These are phyloP conservation scores for Takifugu ocellatus DNA, from an alignment of 2,797 vertebrate genomes.

Conservation along the genomic window DNA sequence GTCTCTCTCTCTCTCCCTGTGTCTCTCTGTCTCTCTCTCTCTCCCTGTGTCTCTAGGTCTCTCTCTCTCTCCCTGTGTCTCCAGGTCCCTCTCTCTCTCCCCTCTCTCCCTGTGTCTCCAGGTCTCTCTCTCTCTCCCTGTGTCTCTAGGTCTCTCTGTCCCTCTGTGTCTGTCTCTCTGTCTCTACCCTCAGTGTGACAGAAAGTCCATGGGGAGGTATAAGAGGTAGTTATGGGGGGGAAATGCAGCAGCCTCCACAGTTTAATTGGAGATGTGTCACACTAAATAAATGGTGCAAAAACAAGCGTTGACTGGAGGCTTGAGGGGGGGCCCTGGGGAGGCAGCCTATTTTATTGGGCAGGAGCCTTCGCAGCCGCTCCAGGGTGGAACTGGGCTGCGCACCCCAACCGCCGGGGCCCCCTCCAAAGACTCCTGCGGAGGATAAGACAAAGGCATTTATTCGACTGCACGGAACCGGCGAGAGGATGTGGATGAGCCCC, in stretches of 20 bases:
- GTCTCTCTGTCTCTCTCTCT: constrained; percentile 35
- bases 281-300: constrained; percentile 86
- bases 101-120: no score
- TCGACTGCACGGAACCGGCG: constrained; percentile 40
- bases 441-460: constrained; percentile 64
- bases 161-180: constrained; percentile 23
- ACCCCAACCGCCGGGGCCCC: constrained; percentile 61
- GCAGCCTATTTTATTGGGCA: constrained; percentile 79
- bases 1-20: constrained; percentile 20
- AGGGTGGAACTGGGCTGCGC: constrained; percentile 73
- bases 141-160: constrained; percentile 34
- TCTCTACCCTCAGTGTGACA: constrained; percentile 75
- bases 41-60: neutral
- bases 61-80: constrained; percentile 17
- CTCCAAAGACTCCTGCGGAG: constrained; percentile 46
- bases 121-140: no score
- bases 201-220: constrained; percentile 80
- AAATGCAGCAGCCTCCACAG: constrained; percentile 80
- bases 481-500: constrained; percentile 33
- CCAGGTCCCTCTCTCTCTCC: no score
- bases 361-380: constrained; percentile 72
- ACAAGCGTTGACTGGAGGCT: constrained; percentile 80
- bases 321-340: constrained; percentile 78
- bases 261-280: constrained; percentile 87
- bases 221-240: constrained; percentile 82